A percentile compares a stretch with the other conserved stretches of the same genome.
phyloP scores from a whole-genome alignment of 1,140 invertebrate genomes.

The Lineus longissimus region DNA sequence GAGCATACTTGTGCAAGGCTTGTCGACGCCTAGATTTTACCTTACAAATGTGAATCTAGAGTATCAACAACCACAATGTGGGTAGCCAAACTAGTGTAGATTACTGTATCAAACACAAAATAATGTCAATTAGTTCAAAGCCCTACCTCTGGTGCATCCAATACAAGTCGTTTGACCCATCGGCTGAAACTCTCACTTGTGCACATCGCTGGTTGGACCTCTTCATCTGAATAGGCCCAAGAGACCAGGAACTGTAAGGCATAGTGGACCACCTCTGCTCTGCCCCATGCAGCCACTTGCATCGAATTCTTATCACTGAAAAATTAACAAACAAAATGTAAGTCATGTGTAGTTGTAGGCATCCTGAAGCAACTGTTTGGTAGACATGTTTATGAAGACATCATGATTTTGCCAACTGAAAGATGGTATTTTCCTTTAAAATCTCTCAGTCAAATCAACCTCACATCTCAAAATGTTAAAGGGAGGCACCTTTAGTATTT shows the following conservation, averaged over 20 bases:
- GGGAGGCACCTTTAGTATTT: no score
- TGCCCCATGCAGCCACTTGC: conserved; percentile 35
- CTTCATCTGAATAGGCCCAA: conserved; percentile 72
- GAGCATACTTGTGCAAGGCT: no score
- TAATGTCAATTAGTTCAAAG: background rate
- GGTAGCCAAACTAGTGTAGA: no score
- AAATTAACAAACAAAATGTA: conserved; percentile 1
- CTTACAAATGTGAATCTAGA: no score
- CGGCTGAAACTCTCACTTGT: conserved; percentile 63
- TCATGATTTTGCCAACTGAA: background rate
- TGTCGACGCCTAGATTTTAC: no score
- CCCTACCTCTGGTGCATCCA: conserved; percentile 73
- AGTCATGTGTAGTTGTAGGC: background rate
- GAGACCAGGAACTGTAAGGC: conserved; percentile 77
- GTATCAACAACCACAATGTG: no score
- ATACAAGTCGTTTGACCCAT: conserved; percentile 72
- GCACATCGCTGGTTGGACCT: conserved; percentile 65
- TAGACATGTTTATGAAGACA: background rate
- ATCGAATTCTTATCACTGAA: conserved; percentile 21
- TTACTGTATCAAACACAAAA: background rate
- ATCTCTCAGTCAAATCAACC: no score
- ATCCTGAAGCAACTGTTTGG: background rate
- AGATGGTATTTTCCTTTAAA: no score
- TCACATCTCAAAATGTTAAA: no score
- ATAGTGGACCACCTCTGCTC: conserved; percentile 66